Evolutionary conservation across 2,888 invertebrate species (phyloP).

Genomic region (Catocala sponsa): DNA sequence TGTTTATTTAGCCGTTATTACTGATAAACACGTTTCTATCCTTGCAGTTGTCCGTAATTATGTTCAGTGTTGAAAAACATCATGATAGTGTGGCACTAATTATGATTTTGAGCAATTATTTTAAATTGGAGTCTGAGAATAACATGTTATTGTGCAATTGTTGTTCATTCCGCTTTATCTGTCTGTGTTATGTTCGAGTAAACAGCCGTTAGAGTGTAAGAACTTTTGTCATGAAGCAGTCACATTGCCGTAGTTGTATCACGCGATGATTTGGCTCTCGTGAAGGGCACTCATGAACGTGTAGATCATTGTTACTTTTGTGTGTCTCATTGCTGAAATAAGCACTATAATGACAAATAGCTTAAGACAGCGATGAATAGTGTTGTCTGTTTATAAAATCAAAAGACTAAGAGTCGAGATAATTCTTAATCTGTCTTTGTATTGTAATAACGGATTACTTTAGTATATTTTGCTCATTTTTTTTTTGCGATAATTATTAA

Average conservation of each 20-base stretch:
- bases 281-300: slow-evolving; percentile 35
- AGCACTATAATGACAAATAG: too few relatives aligned
- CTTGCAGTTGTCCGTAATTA: slow-evolving; percentile 5
- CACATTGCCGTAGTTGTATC: slow-evolving; percentile 54
- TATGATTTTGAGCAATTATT: slow-evolving; percentile 35
- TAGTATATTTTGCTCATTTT: too few relatives aligned
- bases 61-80: slow-evolving; percentile 24
- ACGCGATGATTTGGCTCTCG: slow-evolving; percentile 49
- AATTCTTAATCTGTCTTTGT: too few relatives aligned
- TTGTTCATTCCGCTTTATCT: slow-evolving; percentile 47
- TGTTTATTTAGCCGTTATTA: slow-evolving; percentile 1
- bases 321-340: too few relatives aligned
- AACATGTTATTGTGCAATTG: slow-evolving; percentile 52
- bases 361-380: too few relatives aligned
- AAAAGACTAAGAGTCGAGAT: too few relatives aligned
- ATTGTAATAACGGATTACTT: too few relatives aligned
- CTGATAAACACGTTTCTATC: slow-evolving; percentile 12
- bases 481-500: too few relatives aligned
- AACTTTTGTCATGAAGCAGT: slow-evolving; percentile 45
- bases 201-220: slow-evolving; percentile 29
- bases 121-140: slow-evolving; percentile 37
- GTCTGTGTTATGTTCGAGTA: slow-evolving; percentile 35
- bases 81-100: slow-evolving; percentile 25
- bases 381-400: too few relatives aligned
- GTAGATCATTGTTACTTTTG: slow-evolving; percentile 12